A percentile compares a stretch with the other conserved stretches of the same genome.
Evolutionary conservation across 2,797 vertebrate genomes (phyloP).

Genomic region (Poecilia gillii): DNA sequence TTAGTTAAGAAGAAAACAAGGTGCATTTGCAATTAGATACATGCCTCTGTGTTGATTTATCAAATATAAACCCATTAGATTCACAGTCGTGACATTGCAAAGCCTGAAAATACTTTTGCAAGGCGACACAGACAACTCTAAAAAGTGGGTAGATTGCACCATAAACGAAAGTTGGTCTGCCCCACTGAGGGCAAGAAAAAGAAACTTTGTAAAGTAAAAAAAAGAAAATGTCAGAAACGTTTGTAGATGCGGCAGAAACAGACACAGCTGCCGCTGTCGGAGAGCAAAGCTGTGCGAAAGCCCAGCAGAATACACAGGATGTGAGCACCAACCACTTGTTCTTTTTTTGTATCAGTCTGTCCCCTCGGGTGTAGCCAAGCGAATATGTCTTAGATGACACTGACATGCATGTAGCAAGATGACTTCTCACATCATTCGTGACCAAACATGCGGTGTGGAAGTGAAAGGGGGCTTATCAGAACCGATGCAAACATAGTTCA

Average conservation of each 20-base stretch:
- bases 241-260: not conserved
- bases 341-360: conserved; percentile 33
- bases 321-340: conserved; percentile 17
- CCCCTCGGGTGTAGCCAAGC: conserved; percentile 24
- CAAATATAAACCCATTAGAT: not conserved
- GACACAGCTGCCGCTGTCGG: conserved; percentile 33
- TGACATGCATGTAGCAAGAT: not conserved
- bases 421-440: conserved; percentile 6
- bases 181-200: not conserved
- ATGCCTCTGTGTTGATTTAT: not conserved
- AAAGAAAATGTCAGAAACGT: not conserved
- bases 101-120: not conserved
- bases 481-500: conserved; percentile 18
- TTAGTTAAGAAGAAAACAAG: not conserved
- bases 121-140: not conserved
- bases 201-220: not conserved
- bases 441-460: not conserved
- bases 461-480: not conserved
- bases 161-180: too few species aligned
- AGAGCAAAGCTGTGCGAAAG: conserved; percentile 47
- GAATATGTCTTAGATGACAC: conserved; percentile 23
- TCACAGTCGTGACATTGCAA: not conserved
- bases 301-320: conserved; percentile 45
- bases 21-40: too few species aligned
- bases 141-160: not conserved